These are phyloP conservation scores for Sinopyrophorus schimmeli DNA, from an alignment of 2,888 invertebrate species.

Conservation along the genomic window DNA sequence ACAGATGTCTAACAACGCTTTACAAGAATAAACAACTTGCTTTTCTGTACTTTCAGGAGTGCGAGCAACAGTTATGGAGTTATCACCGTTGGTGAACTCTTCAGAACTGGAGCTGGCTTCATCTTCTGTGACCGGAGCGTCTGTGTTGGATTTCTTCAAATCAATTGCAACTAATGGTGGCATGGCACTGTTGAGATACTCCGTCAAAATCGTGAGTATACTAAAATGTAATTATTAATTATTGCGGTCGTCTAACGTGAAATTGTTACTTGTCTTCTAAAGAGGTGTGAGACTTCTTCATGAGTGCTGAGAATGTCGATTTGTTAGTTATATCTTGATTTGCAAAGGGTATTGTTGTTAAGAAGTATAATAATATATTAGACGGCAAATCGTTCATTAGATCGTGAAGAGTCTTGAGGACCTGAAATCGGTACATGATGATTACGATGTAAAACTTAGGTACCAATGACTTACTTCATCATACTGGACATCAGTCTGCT, in stretches of 20 bases:
- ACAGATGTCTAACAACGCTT: constrained; percentile 45
- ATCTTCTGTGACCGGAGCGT: neutral
- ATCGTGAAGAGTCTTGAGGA: constrained; percentile 46
- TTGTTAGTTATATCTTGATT: constrained; percentile 34
- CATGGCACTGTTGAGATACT: constrained; percentile 33
- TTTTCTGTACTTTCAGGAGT: neutral
- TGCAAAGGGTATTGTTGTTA: constrained; percentile 51
- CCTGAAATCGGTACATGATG: constrained; percentile 33
- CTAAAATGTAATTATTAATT: constrained; percentile 22
- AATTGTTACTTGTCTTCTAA: constrained; percentile 19
- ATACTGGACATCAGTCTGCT: constrained; percentile 45
- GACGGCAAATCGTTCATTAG: constrained; percentile 50
- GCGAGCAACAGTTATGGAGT: neutral
- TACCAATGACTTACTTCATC: constrained; percentile 45
- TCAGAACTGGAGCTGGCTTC: neutral
- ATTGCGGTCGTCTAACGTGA: neutral
- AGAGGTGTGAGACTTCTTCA: constrained; percentile 22
- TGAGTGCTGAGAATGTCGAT: constrained; percentile 22
- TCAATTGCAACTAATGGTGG: constrained; percentile 25
- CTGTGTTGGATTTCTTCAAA: neutral
- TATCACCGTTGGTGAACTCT: neutral
- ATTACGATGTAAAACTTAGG: constrained; percentile 3
- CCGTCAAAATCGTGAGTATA: constrained; percentile 32
- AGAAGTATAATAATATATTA: constrained; percentile 48
- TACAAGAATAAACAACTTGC: constrained; percentile 18